Conservation (phyloP, 2,113 vertebrate species). For the Nesoenas mayeri region DNA sequence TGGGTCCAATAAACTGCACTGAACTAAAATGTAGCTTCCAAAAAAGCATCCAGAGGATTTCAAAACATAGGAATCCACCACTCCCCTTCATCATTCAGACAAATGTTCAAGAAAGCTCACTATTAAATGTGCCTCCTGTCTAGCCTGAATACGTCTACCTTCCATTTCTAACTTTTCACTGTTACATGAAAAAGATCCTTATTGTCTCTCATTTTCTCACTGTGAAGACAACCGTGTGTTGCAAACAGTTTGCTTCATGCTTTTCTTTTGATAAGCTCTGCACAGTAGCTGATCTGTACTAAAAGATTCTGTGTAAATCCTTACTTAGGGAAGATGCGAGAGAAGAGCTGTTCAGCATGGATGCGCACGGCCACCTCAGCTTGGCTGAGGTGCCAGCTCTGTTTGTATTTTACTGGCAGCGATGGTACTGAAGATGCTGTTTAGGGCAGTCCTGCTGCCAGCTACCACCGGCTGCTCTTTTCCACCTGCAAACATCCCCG, state of each 20-base stretch:
- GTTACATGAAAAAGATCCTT: neutral
- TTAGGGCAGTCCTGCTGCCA: neutral
- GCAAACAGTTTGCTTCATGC: neutral
- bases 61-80: neutral
- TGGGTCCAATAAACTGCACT: neutral
- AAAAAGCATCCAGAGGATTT: neutral
- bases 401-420: neutral
- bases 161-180: neutral
- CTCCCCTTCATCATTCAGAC: neutral
- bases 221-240: neutral
- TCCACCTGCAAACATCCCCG: fast-evolving
- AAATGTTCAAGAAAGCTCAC: neutral
- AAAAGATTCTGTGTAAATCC: neutral
- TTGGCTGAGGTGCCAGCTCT: neutral
- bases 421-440: neutral
- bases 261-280: neutral
- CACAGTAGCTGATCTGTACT: neutral
- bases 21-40: neutral
- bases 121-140: neutral
- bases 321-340: neutral
- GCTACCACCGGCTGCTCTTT: neutral
- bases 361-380: neutral
- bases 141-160: neutral
- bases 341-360: neutral
- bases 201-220: neutral